These are phyloP conservation scores for Pachydiplax longipennis DNA, from an alignment of 2,888 invertebrate species.

Conservation along the genomic window DNA sequence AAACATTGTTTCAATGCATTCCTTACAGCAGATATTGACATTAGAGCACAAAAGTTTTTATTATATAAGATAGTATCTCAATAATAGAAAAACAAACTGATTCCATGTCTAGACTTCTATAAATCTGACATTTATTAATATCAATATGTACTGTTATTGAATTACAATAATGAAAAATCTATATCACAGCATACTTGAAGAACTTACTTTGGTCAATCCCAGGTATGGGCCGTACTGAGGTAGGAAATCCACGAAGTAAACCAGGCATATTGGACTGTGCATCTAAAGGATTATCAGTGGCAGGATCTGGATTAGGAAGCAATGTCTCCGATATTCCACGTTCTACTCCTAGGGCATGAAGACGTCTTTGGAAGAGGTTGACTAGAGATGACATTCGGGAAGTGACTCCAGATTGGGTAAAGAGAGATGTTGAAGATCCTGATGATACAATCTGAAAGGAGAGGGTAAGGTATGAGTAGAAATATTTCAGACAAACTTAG, in stretches of 20 bases:
- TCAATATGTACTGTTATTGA: too few species aligned
- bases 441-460: background rate
- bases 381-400: conserved; percentile 27
- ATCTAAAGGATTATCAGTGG: background rate
- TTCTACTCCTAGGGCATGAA: conserved; percentile 3
- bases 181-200: background rate
- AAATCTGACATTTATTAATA: too few species aligned
- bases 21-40: too few species aligned
- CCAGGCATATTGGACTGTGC: background rate
- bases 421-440: background rate
- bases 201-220: conserved; percentile 2
- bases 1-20: too few species aligned
- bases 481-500: background rate
- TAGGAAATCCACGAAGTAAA: conserved; percentile 19
- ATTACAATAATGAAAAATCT: too few species aligned
- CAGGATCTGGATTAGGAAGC: background rate
- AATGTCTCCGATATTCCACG: background rate
- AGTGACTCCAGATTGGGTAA: background rate
- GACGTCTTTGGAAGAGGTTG: conserved; percentile 27
- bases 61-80: too few species aligned
- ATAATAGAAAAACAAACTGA: too few species aligned
- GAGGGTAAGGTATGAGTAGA: background rate
- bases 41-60: too few species aligned
- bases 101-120: too few species aligned
- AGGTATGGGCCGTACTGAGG: background rate